Evolutionary conservation across 2,888 invertebrate species (phyloP).

Genomic region (Vesta saturnalis): DNA sequence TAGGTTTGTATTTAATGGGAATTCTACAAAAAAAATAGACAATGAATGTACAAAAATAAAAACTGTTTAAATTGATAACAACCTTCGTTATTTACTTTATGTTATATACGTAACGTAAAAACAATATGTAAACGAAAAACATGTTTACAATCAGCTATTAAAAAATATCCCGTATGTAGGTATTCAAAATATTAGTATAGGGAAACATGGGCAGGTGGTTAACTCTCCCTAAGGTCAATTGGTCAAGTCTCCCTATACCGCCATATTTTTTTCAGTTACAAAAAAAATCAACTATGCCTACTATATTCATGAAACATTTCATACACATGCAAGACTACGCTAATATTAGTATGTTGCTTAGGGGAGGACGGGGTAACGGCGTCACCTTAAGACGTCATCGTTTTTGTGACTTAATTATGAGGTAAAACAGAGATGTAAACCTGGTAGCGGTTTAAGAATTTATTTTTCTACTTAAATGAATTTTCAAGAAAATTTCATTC

Average conservation of each 20-base stretch:
- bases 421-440: background rate
- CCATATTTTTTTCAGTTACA: too few relatives aligned
- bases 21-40: background rate
- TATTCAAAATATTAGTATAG: too few relatives aligned
- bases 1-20: background rate
- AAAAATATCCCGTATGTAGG: too few relatives aligned
- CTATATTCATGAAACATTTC: too few relatives aligned
- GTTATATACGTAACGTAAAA: background rate
- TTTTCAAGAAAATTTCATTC: background rate
- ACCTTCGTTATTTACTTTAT: background rate
- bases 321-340: too few relatives aligned
- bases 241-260: too few relatives aligned
- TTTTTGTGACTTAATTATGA: background rate
- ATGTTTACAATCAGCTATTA: too few relatives aligned
- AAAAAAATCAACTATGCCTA: too few relatives aligned
- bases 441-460: background rate
- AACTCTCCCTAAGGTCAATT: background rate
- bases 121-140: background rate
- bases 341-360: too few relatives aligned
- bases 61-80: too few relatives aligned
- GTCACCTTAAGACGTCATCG: background rate
- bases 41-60: too few relatives aligned
- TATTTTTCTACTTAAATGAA: background rate
- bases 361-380: background rate
- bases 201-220: background rate